Conservation (phyloP, 2,888 invertebrate species). For the Polydrusus tereticollis region DNA sequence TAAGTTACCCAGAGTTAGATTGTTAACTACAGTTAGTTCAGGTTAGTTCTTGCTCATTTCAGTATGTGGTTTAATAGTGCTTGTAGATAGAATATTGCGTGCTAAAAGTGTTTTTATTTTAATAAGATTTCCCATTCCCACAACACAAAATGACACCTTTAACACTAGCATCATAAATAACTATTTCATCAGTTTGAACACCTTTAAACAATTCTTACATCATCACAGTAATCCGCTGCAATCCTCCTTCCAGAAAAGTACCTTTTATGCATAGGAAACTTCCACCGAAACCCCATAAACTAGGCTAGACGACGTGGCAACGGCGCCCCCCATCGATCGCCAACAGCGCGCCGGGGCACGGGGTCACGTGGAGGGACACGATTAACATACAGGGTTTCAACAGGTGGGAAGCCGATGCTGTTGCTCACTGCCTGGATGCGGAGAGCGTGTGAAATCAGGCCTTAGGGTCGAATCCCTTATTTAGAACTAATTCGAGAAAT, state of each 20-base stretch:
- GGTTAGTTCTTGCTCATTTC: too few species aligned
- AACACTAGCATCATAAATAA: too few species aligned
- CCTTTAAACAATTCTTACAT: background rate
- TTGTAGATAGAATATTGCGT: too few species aligned
- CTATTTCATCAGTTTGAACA: too few species aligned
- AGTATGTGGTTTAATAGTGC: too few species aligned
- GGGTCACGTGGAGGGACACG: conserved; percentile 43
- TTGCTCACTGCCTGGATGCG: conserved; percentile 33
- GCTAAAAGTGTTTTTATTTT: too few species aligned
- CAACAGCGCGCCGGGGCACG: conserved; percentile 25
- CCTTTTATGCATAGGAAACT: background rate
- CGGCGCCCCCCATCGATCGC: conserved; percentile 31
- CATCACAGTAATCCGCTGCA: background rate
- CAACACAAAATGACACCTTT: too few species aligned
- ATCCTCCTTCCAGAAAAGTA: background rate
- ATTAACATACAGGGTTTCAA: conserved; percentile 42
- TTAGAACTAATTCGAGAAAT: conserved; percentile 22
- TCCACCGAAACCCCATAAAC: conserved; percentile 4
- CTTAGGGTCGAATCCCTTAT: conserved; percentile 21
- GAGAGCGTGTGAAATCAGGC: conserved; percentile 16
- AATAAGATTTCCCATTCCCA: too few species aligned
- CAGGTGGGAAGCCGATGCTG: conserved; percentile 36
- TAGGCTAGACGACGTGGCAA: conserved; percentile 24
- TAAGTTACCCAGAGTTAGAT: too few species aligned
- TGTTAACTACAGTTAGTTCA: too few species aligned